Evolutionary conservation across 1,140 invertebrate genomes (phyloP), one percentile per base, ranked within the genome.

Genomic region (Papilio polyxenes): DNA sequence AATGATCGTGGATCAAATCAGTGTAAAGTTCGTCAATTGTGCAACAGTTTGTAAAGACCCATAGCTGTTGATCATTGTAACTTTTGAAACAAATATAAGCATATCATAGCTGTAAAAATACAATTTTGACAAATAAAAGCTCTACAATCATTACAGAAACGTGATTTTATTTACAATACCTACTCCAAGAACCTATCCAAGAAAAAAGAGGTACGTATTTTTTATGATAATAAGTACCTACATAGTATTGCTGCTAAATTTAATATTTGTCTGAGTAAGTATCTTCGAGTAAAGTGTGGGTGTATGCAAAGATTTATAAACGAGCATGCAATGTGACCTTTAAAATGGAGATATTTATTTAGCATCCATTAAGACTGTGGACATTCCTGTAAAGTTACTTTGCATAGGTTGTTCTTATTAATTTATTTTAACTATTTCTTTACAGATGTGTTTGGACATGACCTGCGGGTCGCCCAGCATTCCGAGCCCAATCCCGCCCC

Each of bases 21-120:
- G 88, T 88, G 87, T 88, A 88, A 89, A 86, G 85, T 90, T 92
- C 88, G 93, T 94, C 93, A 94, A 94, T 93, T 94, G 89, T 89
- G 85, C 89, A 94, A 91, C 90, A 92, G 90, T 90, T 85, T 84
- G 90, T 83, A 88, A 86, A 92, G 85, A 91, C 83, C 90, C 89
- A 90, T 92, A 87, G 88, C 91, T 92, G 91, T 95, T 95, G 91
- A 91, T 91, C 92, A 95, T 92, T 95, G 95, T 95, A 95, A 95
- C 95, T 95, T 95, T 95, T 95, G 95, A 96, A 96, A 96, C 95
- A 96, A 96, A 96, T 96, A 96, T 96, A 97, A 97, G 97, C 96
- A 97, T 97, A 97, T 97, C 96, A 97, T 97, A 97, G 96, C 96
- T 97, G 96, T 97, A 97, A 97, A 95, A 95, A 95, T 94, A 95